Percentiles rank a stretch among this genome's conserved stretches.
Conservation (phyloP, 2,113 vertebrate species). For the Campylomormyrus tamandua region DNA sequence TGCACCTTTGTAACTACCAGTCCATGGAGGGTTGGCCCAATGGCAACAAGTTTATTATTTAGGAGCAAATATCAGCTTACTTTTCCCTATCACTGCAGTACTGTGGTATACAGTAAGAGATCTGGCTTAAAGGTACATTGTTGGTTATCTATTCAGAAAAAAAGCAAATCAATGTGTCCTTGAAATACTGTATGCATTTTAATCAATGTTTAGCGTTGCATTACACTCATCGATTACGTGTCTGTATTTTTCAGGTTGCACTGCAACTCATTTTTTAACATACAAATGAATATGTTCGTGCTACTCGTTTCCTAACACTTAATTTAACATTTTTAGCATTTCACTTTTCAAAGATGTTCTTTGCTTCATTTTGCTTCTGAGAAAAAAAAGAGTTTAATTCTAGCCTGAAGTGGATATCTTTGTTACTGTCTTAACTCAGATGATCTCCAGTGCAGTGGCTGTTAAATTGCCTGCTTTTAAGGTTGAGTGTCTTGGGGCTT, state of each 20-base stretch:
- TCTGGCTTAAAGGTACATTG: neutral
- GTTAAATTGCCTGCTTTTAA: constrained; percentile 26
- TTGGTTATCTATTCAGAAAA: neutral
- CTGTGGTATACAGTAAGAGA: neutral
- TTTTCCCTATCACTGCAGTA: neutral
- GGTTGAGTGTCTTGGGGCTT: constrained; percentile 19
- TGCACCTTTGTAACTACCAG: neutral
- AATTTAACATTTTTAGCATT: neutral
- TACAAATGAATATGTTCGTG: neutral
- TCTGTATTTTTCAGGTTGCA: neutral
- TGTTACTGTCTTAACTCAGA: constrained; percentile 20
- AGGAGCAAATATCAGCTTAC: neutral
- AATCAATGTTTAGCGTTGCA: neutral
- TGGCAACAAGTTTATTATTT: constrained; percentile 1
- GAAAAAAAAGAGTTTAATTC: neutral
- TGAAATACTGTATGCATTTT: neutral
- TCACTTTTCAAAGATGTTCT: neutral
- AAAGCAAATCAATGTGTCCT: neutral
- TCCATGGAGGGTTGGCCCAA: neutral
- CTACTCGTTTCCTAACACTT: neutral
- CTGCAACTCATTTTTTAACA: neutral
- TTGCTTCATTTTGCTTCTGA: constrained; percentile 1
- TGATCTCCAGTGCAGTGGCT: constrained; percentile 20
- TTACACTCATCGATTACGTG: neutral
- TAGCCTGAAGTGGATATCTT: constrained; percentile 16